Evolutionary conservation across 2,797 vertebrate genomes (phyloP).

Genomic region (Acanthurus leucopareius): DNA sequence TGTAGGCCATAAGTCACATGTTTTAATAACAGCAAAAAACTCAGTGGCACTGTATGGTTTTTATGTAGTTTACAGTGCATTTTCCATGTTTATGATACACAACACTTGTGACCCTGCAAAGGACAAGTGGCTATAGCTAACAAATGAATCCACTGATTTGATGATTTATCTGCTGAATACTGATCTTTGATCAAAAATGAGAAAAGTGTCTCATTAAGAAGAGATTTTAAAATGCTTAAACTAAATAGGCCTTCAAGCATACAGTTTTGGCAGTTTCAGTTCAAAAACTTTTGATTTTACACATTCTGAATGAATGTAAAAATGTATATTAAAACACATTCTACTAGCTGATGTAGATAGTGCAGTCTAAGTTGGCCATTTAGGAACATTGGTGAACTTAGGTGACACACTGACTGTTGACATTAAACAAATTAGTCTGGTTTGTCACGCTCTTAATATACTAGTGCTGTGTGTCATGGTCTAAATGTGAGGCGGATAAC

Average conservation of each 20-base stretch:
- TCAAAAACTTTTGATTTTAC: background rate
- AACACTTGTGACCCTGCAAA: too few species aligned
- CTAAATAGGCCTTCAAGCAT: background rate
- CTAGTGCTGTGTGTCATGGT: conserved; percentile 88
- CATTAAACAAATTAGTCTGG: conserved; percentile 94
- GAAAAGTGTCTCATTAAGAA: too few species aligned
- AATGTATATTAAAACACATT: background rate
- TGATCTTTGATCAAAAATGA: background rate
- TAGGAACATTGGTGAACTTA: conserved; percentile 86
- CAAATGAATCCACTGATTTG: too few species aligned
- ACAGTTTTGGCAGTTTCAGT: background rate
- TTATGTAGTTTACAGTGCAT: background rate
- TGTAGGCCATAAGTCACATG: too few species aligned
- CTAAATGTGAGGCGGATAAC: conserved; percentile 89
- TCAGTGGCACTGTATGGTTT: background rate
- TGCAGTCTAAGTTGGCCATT: background rate
- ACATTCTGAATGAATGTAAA: background rate
- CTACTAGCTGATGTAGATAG: background rate
- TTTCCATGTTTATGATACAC: background rate
- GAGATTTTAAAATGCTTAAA: too few species aligned
- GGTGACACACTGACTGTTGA: conserved; percentile 90
- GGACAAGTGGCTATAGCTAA: too few species aligned
- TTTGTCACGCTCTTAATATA: conserved; percentile 91
- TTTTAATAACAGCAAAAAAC: too few species aligned
- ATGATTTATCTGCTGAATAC: background rate